Evolutionary conservation across 2,797 vertebrate species (phyloP), one percentile per base, ranked within the genome.

Genomic region (Cephalopachus bancanus): DNA sequence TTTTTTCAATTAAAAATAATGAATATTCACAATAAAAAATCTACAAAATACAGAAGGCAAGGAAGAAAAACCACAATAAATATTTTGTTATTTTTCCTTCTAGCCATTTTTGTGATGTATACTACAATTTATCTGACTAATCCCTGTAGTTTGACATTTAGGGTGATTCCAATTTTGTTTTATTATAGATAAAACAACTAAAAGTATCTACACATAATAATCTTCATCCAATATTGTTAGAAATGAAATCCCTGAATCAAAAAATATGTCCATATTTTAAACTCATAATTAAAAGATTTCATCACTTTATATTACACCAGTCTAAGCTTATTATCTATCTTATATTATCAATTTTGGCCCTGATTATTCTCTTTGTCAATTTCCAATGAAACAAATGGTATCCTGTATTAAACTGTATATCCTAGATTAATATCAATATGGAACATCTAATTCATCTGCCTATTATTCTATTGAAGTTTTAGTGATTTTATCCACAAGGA

Each of bases 51-150:
- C 1, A 86, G 60, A 75, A 69, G 57, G 33, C 7, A 69, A 93
- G 84, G 26, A 89, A 74, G n/a, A 11, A 89, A 86, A 80, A 65
- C 26, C 22, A 93, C 4, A 44, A 55, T 59, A 49, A 84, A 76
- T 19, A 28, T 94, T 44, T 57, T 59, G 75, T 3, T 69, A 55
- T 53, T 90, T 57, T 80, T n/a, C 44, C 49, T 91, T 91, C 16
- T 64, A 85, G 49, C 33, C 79, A 87, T 57, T 92, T 93, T 91
- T 51, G 28, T 19, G 22, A 28, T 64, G 65, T 85, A 86, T 3
- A 71, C 60, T 33, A 91, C 7, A 71, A 83, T n/a, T 89, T 95
- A 92, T 51, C 85, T 90, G 92, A 71, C 11, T 6, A 71, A 83
- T 28, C 17, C 49, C 57, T 62, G 7, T 64, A 93, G 33, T 15